Evolutionary conservation across 1,140 invertebrate species (phyloP).

Genomic region (Tenebrio molitor): DNA sequence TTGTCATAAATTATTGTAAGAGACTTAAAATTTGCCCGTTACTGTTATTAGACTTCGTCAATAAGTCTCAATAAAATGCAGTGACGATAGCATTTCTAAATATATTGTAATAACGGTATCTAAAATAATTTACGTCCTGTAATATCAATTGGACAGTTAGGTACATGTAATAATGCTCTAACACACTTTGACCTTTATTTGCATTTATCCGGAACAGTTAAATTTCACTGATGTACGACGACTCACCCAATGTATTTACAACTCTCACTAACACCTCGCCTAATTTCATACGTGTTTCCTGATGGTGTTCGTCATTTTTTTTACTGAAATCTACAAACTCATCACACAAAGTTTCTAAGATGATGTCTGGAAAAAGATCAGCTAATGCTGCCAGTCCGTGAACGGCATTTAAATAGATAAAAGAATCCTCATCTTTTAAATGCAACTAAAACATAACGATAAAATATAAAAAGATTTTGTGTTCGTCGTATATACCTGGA

Average conservation of each 20-base stretch:
- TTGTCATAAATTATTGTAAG: no score
- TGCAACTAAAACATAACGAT: constrained; percentile 71
- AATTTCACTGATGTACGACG: background rate
- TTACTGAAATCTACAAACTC: constrained; percentile 59
- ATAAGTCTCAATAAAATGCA: no score
- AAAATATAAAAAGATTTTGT: background rate
- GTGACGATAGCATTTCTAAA: background rate
- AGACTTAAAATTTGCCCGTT: no score
- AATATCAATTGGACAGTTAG: background rate
- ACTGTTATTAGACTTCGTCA: no score
- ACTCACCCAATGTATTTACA: constrained; percentile 78
- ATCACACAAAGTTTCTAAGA: constrained; percentile 76
- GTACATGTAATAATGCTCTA: background rate
- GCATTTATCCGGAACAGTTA: background rate
- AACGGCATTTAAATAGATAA: constrained; percentile 85
- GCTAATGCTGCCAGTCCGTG: constrained; percentile 80
- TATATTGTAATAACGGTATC: constrained; percentile 4
- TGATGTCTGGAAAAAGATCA: constrained; percentile 75
- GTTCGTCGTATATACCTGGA: constrained; percentile 70
- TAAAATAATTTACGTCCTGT: background rate
- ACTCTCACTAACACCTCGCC: constrained; percentile 87
- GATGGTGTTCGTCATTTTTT: constrained; percentile 65
- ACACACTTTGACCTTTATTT: constrained; percentile 6
- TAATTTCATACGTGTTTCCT: constrained; percentile 81
- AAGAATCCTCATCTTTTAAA: constrained; percentile 85